Evolutionary conservation across 2,888 invertebrate species (phyloP).

Genomic region (Apamea sordens): DNA sequence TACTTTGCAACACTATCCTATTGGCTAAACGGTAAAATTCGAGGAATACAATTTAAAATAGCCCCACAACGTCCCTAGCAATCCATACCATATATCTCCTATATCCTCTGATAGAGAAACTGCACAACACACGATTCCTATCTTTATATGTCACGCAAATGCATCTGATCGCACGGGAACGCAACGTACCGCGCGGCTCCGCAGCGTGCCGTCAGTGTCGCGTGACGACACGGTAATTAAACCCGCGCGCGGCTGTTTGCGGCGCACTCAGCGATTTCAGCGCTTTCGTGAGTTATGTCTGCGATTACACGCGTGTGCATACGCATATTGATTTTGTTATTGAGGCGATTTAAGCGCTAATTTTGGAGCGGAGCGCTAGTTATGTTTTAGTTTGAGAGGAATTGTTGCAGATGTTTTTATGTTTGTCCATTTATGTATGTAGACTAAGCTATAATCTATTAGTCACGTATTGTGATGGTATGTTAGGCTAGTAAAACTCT

Average conservation of each 20-base stretch:
- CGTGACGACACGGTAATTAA: conserved; percentile 49
- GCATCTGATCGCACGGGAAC: conserved; percentile 5
- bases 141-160: conserved; percentile 12
- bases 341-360: conserved; percentile 22
- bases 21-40: not conserved
- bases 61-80: not conserved
- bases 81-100: not conserved
- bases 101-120: not conserved
- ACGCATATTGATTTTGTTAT: conserved; percentile 43
- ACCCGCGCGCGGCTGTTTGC: conserved; percentile 37
- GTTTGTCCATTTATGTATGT: not conserved
- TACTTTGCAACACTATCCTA: not conserved
- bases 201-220: conserved; percentile 7
- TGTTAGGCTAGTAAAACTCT: not conserved
- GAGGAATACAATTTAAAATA: conserved; percentile 5
- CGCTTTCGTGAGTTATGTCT: conserved; percentile 44
- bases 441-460: not conserved
- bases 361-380: conserved; percentile 21
- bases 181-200: not conserved
- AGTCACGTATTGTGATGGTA: not conserved
- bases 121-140: not conserved
- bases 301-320: conserved; percentile 26
- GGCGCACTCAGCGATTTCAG: conserved; percentile 45
- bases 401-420: conserved; percentile 1
- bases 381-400: not conserved